These are phyloP conservation scores for Hermaeophaga mercurialis DNA, from an alignment of 2,888 invertebrate species.

Conservation along the genomic window DNA sequence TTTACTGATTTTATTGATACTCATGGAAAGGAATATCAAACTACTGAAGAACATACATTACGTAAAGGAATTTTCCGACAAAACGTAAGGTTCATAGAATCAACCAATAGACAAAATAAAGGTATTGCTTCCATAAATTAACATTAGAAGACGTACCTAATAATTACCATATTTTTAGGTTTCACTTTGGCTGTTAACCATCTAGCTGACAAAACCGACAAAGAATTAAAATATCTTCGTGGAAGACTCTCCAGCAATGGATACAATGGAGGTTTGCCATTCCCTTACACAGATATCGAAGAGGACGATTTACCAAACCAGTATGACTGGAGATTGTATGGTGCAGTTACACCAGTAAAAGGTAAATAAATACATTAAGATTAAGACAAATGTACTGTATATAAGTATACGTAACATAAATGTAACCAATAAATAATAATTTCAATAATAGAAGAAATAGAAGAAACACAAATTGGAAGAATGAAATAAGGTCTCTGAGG, in stretches of 20 bases:
- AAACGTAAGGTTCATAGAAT: slow-evolving; percentile 71
- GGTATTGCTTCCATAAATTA: slow-evolving; percentile 40
- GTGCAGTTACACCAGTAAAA: slow-evolving; percentile 94
- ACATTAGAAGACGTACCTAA: not conserved
- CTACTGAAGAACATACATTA: slow-evolving; percentile 68
- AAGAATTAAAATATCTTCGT: slow-evolving; percentile 75
- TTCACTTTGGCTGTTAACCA: slow-evolving; percentile 85
- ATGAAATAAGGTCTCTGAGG: too few species aligned
- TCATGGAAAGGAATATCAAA: slow-evolving; percentile 72
- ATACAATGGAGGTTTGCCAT: slow-evolving; percentile 78
- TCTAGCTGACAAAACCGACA: slow-evolving; percentile 79
- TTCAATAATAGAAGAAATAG: too few species aligned
- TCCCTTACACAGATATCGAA: slow-evolving; percentile 68
- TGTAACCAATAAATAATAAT: too few species aligned
- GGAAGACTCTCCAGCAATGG: slow-evolving; percentile 67
- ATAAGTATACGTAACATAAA: too few species aligned
- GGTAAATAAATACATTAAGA: too few species aligned
- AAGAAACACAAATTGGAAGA: too few species aligned
- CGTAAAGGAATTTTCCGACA: slow-evolving; percentile 83
- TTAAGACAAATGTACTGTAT: too few species aligned
- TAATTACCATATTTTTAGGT: slow-evolving; percentile 49
- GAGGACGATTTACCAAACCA: slow-evolving; percentile 70
- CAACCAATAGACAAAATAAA: slow-evolving; percentile 51
- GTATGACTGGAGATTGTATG: slow-evolving; percentile 89
- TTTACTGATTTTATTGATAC: slow-evolving; percentile 76